Conservation (phyloP, 2,113 vertebrate genomes). For the Paralichthys olivaceus region DNA sequence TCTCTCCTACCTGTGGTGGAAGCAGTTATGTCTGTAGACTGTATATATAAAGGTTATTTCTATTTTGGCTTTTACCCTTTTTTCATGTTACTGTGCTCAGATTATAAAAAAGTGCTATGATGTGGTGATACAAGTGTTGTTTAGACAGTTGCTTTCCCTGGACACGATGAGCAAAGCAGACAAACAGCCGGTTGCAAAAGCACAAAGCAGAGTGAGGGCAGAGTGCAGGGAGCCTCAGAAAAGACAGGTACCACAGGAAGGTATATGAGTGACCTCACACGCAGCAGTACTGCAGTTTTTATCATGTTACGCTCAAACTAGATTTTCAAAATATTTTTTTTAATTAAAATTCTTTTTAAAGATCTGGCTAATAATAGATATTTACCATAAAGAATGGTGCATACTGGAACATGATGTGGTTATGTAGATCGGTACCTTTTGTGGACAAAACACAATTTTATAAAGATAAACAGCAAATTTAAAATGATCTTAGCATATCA, state of each 20-base stretch:
- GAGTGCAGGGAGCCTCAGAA: conserved; percentile 12
- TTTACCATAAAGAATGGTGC: too few relatives aligned
- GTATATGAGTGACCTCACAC: too few relatives aligned
- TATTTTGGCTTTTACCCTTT: not conserved
- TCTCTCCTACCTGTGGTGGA: not conserved
- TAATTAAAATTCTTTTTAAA: too few relatives aligned
- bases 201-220: conserved; percentile 46
- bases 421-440: too few relatives aligned
- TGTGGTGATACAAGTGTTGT: conserved; percentile 57
- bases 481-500: too few relatives aligned
- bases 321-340: not conserved
- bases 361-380: too few relatives aligned
- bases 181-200: conserved; percentile 64
- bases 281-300: not conserved
- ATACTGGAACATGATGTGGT: too few relatives aligned
- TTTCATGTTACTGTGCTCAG: conserved; percentile 34
- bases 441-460: too few relatives aligned
- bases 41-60: not conserved
- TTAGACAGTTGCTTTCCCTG: conserved; percentile 76
- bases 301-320: not conserved
- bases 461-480: too few relatives aligned
- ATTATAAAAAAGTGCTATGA: conserved; percentile 37
- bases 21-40: conserved; percentile 27
- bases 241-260: conserved; percentile 6
- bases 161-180: conserved; percentile 50